These are phyloP conservation scores for Cervus canadensis DNA, from an alignment of 2,113 vertebrate genomes.

Conservation along the genomic window DNA sequence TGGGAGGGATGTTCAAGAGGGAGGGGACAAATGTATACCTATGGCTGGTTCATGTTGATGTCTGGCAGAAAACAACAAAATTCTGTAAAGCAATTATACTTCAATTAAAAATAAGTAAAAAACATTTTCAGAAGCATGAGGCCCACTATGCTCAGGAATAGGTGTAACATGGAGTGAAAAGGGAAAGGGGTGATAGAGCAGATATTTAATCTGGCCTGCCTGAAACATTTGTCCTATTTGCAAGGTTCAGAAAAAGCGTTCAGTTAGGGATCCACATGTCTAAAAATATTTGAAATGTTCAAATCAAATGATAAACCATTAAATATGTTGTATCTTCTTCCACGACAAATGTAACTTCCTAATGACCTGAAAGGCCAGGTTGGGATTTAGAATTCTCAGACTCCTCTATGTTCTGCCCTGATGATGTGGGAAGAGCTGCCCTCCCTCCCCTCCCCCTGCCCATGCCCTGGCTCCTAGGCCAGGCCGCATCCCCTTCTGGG, in stretches of 20 bases:
- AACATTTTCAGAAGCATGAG: not conserved
- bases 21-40: not conserved
- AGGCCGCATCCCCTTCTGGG: not conserved
- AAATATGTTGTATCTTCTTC: not conserved
- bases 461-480: not conserved
- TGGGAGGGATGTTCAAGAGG: not conserved
- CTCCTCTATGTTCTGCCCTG: not conserved
- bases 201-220: not conserved
- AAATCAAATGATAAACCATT: not conserved
- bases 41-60: not conserved
- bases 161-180: not conserved
- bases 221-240: not conserved
- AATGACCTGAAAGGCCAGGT: not conserved
- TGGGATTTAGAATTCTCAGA: not conserved
- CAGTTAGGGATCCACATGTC: not conserved
- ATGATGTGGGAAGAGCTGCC: not conserved
- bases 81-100: not conserved
- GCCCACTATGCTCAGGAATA: not conserved
- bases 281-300: conserved; percentile 24
- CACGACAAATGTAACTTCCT: not conserved
- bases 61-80: not conserved
- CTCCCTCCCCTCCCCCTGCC: no score
- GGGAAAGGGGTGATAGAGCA: not conserved
- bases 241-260: not conserved
- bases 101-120: not conserved